Evolutionary conservation across 1,140 invertebrate genomes (phyloP), one percentile per base, ranked within the genome.

Genomic region (Argopecten irradians): DNA sequence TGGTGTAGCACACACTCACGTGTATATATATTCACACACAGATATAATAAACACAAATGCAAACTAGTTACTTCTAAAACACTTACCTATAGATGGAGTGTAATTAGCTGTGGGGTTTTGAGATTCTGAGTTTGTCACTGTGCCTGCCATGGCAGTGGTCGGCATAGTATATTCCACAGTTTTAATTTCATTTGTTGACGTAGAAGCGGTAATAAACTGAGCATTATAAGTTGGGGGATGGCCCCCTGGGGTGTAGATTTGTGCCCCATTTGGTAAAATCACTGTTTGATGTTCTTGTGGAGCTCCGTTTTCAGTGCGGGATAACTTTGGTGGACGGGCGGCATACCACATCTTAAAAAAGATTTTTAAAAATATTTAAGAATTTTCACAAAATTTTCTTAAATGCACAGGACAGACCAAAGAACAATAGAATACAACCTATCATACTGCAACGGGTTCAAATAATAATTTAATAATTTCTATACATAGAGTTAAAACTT

Each of bases 141-240:
- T 90, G 14, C 84, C 87, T 19, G 55, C 55, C 55, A 88, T 88
- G 82, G 89, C 89, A 83, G 89, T 83, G 28, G 89, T 88, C 55
- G 89, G 85, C 82, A 90, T 90, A 3, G 36, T 90, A 83, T 90
- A 90, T 82, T 90, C 89, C 28, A 88, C 28, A 34, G 41, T 85
- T 84, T 88, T 87, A 82, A 90, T 85, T 14, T 88, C 89, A 87
- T 86, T 86, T 33, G 85, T 90, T 43, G 89, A 88, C 82, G 89
- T 90, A 84, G 55, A 71, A 16, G 89, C 88, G 82, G 71, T 88
- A 83, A 89, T 39, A 83, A 90, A 90, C 85, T 90, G 89, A 90
- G 89, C 86, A 84, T 90, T 88, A 84, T 90, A 90, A 82, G 85
- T 86, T 34, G 89, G 89, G 87, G 89, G 87, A 55, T 88, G 85